These are phyloP conservation scores for Pipistrellus nathusii DNA, from an alignment of 2,797 vertebrate species.

Conservation along the genomic window DNA sequence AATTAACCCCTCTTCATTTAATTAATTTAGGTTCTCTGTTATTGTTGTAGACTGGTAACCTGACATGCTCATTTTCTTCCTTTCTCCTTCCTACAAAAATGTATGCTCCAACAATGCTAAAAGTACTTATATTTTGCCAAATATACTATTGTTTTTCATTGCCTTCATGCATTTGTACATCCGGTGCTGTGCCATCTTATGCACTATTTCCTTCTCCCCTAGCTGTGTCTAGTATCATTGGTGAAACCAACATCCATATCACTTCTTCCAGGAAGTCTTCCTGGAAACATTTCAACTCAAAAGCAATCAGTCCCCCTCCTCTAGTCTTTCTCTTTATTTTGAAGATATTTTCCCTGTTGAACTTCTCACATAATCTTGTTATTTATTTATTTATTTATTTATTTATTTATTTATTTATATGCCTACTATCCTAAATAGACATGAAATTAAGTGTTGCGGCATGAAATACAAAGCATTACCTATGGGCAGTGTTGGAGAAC, in stretches of 20 bases:
- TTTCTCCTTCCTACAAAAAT: neutral
- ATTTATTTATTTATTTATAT: neutral
- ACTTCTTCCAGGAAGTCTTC: conserved; percentile 12
- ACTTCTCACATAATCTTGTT: neutral
- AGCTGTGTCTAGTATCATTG: neutral
- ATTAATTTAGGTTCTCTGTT: neutral
- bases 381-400: neutral
- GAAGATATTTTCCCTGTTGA: neutral
- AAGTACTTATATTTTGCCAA: neutral
- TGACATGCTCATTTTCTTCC: neutral
- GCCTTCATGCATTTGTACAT: neutral
- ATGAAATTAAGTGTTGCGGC: neutral
- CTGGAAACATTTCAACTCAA: neutral
- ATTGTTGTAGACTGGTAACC: neutral
- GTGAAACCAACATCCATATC: neutral
- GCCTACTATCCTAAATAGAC: neutral
- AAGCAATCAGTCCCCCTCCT: neutral
- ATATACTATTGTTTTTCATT: neutral
- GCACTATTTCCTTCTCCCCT: neutral
- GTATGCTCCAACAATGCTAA: neutral
- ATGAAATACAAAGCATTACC: neutral
- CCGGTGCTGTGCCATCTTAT: neutral
- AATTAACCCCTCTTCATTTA: neutral
- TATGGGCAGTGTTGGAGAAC: neutral
- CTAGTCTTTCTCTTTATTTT: conserved; percentile 6